Base-by-base conservation (phyloP, 2,797 vertebrate species). In the Siniperca scherzeri region DNA sequence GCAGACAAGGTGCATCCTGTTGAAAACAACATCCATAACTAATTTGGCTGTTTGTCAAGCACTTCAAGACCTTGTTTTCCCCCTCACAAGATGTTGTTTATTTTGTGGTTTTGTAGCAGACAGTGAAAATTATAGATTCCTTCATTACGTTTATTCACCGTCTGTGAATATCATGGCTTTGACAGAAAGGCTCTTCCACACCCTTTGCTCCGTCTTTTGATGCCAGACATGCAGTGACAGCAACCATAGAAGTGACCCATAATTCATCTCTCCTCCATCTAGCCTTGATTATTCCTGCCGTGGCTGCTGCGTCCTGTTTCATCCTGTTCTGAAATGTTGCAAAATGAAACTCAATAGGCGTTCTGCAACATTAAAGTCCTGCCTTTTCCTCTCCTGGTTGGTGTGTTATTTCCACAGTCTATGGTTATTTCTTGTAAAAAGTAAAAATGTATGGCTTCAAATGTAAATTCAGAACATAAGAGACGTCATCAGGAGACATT, bases 261-360 rank as follows among this genome's bases (percentile, higher is more conserved):
- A 73, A 87, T 87, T 85, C 30, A 74, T 84, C 69, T 52, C 36
- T 61, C 46, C 16, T 74, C 71, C 79, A 74, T 78, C 82, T 57
- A 57, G 70, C 75, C 27, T 80, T 87, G 76, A 85, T 87, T 89
- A 76, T 87, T 81, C 46, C 40, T 59, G 33, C 38, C 21, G 27
- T 17, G 40, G 66, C 71, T 70, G 38, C 67, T 65, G 70, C n/a
- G 7, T 80, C 71, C 69, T 40, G 44, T 84, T 85, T 87, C 78
- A 68, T 81, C 56, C 60, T 65, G 7, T 67, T 57, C 55, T 76
- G 57, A 75, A 69, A 81, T 88, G 44, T 50, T 79, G 68, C 62
- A 61, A 78, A 87, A 70, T 76, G 44, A 74, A 83, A 81, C 80
- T 83, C 46, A n/a, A 30, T 52, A 57, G 70, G 64, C 13, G 3